Percentiles rank a stretch among this genome's conserved stretches.
Evolutionary conservation across 2,797 vertebrate species (phyloP).

Genomic region (Varecia variegata): DNA sequence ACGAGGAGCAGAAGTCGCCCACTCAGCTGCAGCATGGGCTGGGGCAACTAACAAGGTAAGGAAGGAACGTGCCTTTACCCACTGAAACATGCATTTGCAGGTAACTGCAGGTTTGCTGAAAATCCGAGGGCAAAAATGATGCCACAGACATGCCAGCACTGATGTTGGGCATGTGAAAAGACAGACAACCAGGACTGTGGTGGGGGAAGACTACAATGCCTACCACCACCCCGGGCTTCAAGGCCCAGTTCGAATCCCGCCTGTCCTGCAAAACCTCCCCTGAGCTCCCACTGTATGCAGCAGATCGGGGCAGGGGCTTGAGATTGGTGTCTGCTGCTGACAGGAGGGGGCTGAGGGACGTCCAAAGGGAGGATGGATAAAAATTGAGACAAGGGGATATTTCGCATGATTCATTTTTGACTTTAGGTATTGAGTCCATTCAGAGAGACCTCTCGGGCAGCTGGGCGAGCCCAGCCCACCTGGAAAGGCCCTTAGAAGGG

Average conservation of each 20-base stretch:
- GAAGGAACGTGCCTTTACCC: neutral
- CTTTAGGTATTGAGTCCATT: neutral
- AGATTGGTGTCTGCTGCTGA: neutral
- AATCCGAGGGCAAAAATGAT: neutral
- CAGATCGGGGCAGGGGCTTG: neutral
- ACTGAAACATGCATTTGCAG: neutral
- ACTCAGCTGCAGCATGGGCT: neutral
- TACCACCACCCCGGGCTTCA: neutral
- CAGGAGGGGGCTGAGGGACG: rapidly evolving
- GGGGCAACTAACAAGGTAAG: neutral
- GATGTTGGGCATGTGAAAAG: neutral
- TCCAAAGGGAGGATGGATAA: neutral
- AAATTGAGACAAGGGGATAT: neutral
- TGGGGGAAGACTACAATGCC: neutral
- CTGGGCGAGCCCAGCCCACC: neutral
- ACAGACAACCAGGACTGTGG: neutral
- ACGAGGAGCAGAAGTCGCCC: neutral
- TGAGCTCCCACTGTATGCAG: neutral
- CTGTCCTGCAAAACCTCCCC: neutral
- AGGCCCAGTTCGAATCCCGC: neutral
- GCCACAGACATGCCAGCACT: neutral
- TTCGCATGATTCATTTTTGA: neutral
- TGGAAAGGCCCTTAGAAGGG: neutral
- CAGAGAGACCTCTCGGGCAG: neutral
- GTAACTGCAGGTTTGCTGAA: neutral